These are phyloP conservation scores for Gallinago solitaria DNA, from an alignment of 2,797 vertebrate genomes.

Conservation along the genomic window DNA sequence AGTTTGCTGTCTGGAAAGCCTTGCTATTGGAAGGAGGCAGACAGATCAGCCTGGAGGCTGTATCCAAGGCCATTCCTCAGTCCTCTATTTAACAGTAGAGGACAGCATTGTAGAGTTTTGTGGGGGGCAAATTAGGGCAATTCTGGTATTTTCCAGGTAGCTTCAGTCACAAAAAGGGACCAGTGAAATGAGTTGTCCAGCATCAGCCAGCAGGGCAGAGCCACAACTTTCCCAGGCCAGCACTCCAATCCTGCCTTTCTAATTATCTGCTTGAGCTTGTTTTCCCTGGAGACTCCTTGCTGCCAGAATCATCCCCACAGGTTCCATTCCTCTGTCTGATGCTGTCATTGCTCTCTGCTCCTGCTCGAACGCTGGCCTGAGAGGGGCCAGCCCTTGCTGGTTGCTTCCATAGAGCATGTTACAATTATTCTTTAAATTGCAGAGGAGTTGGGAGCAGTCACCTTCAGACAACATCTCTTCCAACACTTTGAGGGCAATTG, in stretches of 20 bases:
- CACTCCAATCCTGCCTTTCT: neutral
- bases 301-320: neutral
- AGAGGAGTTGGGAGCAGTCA: neutral
- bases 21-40: neutral
- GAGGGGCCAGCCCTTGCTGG: neutral
- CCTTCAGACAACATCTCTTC: neutral
- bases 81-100: neutral
- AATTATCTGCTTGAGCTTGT: neutral
- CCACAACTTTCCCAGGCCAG: neutral
- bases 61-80: neutral
- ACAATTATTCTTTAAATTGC: neutral
- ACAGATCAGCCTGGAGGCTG: neutral
- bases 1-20: neutral
- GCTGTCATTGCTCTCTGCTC: neutral
- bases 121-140: neutral
- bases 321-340: neutral
- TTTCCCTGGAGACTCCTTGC: neutral
- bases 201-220: neutral
- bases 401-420: neutral
- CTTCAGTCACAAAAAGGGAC: neutral
- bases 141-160: neutral
- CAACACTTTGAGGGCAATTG: neutral
- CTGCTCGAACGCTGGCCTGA: neutral
- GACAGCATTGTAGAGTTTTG: neutral
- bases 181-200: neutral